These are phyloP conservation scores for Sceliomorpha sp. DNA, from an alignment of 2,888 invertebrate species.

Conservation along the genomic window DNA sequence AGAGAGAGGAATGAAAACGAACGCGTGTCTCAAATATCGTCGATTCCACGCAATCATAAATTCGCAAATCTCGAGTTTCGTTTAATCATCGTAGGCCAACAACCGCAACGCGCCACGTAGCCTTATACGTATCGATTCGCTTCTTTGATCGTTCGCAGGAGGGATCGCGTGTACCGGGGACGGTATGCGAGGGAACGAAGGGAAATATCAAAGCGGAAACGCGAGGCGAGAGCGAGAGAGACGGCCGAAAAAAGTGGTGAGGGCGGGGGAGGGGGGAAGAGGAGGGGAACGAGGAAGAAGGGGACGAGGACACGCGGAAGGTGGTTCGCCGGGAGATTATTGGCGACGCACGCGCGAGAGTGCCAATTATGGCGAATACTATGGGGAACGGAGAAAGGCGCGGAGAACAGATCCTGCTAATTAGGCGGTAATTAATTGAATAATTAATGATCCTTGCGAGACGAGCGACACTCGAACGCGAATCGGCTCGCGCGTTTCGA, in stretches of 20 bases:
- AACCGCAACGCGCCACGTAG: constrained; percentile 41
- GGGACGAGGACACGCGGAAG: constrained; percentile 28
- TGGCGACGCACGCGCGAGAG: constrained; percentile 38
- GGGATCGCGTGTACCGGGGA: constrained; percentile 41
- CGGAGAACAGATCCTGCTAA: constrained; percentile 65
- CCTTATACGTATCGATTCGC: constrained; percentile 45
- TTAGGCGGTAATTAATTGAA: constrained; percentile 76
- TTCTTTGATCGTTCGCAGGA: constrained; percentile 39
- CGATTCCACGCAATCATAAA: constrained; percentile 46
- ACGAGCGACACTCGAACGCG: constrained; percentile 51
- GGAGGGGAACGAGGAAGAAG: constrained; percentile 5
- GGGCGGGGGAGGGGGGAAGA: no score
- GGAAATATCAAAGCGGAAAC: constrained; percentile 27
- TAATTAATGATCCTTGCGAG: constrained; percentile 67
- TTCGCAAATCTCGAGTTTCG: constrained; percentile 29
- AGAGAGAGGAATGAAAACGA: not conserved
- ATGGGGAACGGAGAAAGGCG: constrained; percentile 19
- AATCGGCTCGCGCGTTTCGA: constrained; percentile 15
- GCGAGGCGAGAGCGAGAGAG: constrained; percentile 20
- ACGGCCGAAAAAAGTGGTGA: constrained; percentile 13
- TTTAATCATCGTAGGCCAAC: constrained; percentile 47
- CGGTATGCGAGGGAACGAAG: constrained; percentile 29
- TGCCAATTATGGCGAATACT: constrained; percentile 26
- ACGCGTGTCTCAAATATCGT: constrained; percentile 36
- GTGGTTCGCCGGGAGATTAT: constrained; percentile 17